These are phyloP conservation scores for Tipula lateralis DNA, from an alignment of 2,888 invertebrate genomes.

Conservation along the genomic window DNA sequence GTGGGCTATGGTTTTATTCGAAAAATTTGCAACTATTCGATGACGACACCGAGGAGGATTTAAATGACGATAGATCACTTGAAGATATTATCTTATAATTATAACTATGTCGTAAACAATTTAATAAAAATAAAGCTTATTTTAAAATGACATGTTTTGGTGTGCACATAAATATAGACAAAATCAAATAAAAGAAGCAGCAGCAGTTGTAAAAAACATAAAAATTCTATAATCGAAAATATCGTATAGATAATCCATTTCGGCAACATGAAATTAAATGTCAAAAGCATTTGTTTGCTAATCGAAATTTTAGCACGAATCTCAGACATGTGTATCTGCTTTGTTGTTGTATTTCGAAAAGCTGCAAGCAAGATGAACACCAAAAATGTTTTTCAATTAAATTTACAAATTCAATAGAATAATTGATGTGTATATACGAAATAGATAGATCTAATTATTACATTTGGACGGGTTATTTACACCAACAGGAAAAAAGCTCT, in stretches of 20 bases:
- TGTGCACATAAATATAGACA: background rate
- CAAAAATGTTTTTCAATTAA: background rate
- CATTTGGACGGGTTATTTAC: background rate
- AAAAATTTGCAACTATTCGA: background rate
- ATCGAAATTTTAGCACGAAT: background rate
- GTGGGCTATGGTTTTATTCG: background rate
- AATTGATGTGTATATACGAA: background rate
- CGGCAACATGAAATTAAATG: background rate
- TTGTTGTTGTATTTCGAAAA: background rate
- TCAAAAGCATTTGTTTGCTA: background rate
- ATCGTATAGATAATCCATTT: background rate
- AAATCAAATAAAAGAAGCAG: background rate
- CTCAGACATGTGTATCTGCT: background rate
- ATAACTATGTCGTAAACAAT: background rate
- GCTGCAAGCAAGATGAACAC: background rate
- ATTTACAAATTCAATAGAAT: background rate
- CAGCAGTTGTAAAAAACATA: background rate
- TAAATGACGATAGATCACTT: background rate
- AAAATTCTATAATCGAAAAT: conserved; percentile 5
- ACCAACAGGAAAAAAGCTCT: background rate
- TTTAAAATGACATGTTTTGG: background rate
- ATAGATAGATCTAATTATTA: background rate
- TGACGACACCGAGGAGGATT: background rate
- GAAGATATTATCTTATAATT: background rate
- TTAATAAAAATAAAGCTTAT: background rate